Base-by-base conservation (phyloP, 1,140 invertebrate species). In the Dendrolimus punctatus region DNA sequence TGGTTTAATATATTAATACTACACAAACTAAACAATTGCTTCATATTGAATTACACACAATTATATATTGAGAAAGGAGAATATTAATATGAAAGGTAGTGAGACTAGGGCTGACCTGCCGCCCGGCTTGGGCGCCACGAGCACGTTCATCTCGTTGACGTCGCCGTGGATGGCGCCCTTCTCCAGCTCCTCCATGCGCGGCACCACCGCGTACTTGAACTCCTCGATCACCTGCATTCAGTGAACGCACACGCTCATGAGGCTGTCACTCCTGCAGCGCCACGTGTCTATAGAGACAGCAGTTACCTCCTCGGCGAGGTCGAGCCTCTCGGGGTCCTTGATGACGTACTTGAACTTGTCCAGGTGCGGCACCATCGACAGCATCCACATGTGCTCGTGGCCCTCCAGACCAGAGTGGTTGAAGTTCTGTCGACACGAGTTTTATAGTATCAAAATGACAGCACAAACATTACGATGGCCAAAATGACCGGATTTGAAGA, bases 101-200 rank as follows among this genome's bases (percentile, higher is more conserved):
- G 3, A 23, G 23, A 23, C 23, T 23, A 23, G 23, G 23, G 1
- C 23, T 36, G 8, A 47, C 84, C 73, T 73, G 6, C 76, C 78
- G 0, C 77, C 68, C 2, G 71, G 42, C 46, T 76, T 83, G 38
- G 71, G 54, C 1, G 74, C 67, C 0, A 96, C 91, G 1, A 98
- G 71, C 8, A 98, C 90, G 82, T 98, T 98, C 69, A 95, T 93
- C 68, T 97, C 95, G 71, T 98, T 98, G 40, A 95, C 88, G 76
- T 98, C 96, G 4, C 96, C 96, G 70, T 98, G 96, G 55, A 98
- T 93, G 8, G 95, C 88, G 44, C 95, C 94, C 78, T 87, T 89
- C 50, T 91, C 90, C 38, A 96, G 76, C 2, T 87, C 78, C 2
- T 89, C 66, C 4, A 88, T 73, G 3, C 85, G 71, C 2, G 88